Percentiles rank a stretch among this genome's conserved stretches.
phyloP scores from a whole-genome alignment of 2,113 vertebrate species.

The Thymallus thymallus region DNA sequence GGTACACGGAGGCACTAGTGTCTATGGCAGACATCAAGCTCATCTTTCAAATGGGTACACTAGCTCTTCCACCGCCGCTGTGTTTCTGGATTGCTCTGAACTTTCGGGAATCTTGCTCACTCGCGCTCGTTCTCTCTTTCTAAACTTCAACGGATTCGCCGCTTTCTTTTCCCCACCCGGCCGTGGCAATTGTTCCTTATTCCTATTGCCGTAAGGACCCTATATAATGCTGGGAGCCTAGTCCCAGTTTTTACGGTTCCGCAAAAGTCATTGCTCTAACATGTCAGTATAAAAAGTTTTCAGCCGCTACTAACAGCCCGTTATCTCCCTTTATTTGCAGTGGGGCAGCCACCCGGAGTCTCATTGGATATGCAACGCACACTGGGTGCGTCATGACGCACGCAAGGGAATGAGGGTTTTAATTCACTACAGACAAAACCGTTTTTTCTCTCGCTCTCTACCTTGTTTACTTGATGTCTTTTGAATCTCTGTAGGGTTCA shows the following conservation, averaged over 20 bases:
- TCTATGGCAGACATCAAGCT: constrained; percentile 99
- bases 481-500: background rate
- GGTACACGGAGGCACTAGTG: constrained; percentile 96
- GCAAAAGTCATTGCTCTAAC: constrained; percentile 71
- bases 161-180: constrained; percentile 46
- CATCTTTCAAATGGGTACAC: constrained; percentile 81
- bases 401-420: too few relatives aligned
- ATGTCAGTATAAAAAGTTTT: constrained; percentile 72
- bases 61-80: constrained; percentile 48
- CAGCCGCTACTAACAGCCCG: constrained; percentile 70
- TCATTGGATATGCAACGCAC: constrained; percentile 66
- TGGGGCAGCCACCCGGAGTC: constrained; percentile 46
- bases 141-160: constrained; percentile 16
- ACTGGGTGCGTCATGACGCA: constrained; percentile 51
- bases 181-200: constrained; percentile 61
- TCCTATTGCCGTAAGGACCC: constrained; percentile 59
- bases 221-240: constrained; percentile 68
- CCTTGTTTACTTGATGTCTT: background rate
- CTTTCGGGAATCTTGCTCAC: constrained; percentile 38
- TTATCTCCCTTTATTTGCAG: constrained; percentile 78
- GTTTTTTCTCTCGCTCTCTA: background rate
- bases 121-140: background rate
- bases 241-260: constrained; percentile 70
- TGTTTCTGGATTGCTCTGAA: constrained; percentile 60
- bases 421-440: background rate